Evolutionary conservation across 2,113 vertebrate species (phyloP), one percentile per base, ranked within the genome.

Genomic region (Cyprinodon variegatus): DNA sequence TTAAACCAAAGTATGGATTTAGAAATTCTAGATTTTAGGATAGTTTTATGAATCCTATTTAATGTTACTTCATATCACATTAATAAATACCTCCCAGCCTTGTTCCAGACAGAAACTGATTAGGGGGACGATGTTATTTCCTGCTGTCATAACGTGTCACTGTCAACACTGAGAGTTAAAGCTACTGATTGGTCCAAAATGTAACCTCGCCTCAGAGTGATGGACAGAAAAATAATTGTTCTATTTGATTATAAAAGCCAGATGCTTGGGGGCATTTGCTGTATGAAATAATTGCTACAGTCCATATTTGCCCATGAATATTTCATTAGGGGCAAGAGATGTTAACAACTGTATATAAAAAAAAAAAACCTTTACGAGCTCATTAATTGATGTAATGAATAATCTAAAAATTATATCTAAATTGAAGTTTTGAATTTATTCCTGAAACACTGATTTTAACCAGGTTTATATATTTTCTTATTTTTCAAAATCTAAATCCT

Each of bases 131-230:
- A 67, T 38, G 67, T 83, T 73, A 84, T 90, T 86, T 90, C 81
- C 82, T 45, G 83, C 85, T 90, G 91, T 93, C 91, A 87, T 78
- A 87, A 83, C 73, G 45, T 45, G 74, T 91, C 85, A 82, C 9
- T 53, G 65, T 90, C 88, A 88, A 69, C 43, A 63, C 6, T 40
- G 65, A 20, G 50, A 79, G 65, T 79, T 77, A 68, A 70, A 36
- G n/a, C 64, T 37, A 72, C 17, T 66, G 29, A 29, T 29, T 4
- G 73, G 73, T 69, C 20, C 22, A 3, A 72, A 53, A 61, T 43
- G 59, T 72, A 17, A 69, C 72, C 17, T 14, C 60, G 68, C 75
- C 70, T 36, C 65, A 36, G 11, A 75, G 73, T 82, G 59, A 68
- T 0, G 1, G 68, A 72, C 67, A n/a, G 48, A 3, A 20, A 15